Conservation (phyloP, 1,140 invertebrate genomes). For the Brachionus manjavacas region DNA sequence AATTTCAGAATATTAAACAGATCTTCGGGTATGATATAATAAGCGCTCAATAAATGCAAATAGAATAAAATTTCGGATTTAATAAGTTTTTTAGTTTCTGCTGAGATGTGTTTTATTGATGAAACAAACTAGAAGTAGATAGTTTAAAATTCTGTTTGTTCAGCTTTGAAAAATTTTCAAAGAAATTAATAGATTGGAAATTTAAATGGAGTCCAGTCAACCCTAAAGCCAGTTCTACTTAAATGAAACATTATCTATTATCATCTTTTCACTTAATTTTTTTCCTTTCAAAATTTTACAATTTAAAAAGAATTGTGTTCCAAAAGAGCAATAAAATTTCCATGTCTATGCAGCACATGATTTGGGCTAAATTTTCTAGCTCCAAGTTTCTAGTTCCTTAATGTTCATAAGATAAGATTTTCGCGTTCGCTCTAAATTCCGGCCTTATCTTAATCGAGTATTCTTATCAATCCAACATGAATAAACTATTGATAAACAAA, state of each 20-base stretch:
- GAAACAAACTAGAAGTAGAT: background rate
- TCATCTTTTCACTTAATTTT: no score
- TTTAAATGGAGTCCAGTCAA: no score
- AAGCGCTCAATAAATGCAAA: background rate
- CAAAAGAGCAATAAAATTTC: background rate
- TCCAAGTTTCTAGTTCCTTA: background rate
- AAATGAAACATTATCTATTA: no score
- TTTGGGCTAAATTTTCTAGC: background rate
- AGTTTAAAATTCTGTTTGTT: background rate
- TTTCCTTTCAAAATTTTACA: no score
- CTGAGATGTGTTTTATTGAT: background rate
- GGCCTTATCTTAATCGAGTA: background rate
- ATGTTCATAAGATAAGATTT: background rate
- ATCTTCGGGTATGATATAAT: background rate
- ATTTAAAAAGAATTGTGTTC: no score
- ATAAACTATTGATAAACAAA: background rate
- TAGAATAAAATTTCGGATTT: background rate
- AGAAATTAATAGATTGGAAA: background rate
- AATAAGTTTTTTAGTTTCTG: background rate
- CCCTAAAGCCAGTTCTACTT: no score
- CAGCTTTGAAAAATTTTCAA: background rate
- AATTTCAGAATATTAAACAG: background rate
- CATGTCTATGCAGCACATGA: background rate
- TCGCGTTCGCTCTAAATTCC: no score
- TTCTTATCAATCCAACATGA: background rate